These are phyloP conservation scores for Anolis sagrei DNA, from an alignment of 2,113 vertebrate genomes.

Conservation along the genomic window DNA sequence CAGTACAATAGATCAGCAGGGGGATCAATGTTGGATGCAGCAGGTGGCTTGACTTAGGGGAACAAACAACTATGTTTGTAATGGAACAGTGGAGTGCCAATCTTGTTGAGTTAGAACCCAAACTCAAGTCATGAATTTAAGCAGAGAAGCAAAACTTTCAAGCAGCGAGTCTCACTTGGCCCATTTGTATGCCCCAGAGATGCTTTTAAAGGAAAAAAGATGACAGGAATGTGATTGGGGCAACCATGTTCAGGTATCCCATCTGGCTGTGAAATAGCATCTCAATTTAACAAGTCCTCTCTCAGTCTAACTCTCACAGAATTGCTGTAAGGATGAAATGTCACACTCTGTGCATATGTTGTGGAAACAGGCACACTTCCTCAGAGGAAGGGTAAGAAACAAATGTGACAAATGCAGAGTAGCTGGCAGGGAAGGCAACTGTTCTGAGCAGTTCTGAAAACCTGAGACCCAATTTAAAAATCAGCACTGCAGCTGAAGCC, in stretches of 20 bases:
- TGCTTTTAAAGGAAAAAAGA: not conserved
- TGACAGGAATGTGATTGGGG: not conserved
- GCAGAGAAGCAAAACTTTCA: not conserved
- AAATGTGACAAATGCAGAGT: not conserved
- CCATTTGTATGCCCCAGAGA: not conserved
- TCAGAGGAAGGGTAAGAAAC: not conserved
- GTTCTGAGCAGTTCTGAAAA: not conserved
- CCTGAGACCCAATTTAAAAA: slow-evolving; percentile 7
- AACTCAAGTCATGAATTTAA: not conserved
- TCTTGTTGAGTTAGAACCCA: not conserved
- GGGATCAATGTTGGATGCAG: not conserved
- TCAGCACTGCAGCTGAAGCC: slow-evolving; percentile 46
- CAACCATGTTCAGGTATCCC: not conserved
- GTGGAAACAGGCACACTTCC: not conserved
- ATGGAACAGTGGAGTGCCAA: not conserved
- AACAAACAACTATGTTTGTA: not conserved
- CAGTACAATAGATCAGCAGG: not conserved
- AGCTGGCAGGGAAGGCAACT: not conserved
- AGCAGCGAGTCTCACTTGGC: not conserved
- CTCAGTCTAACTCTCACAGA: not conserved
- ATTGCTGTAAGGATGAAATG: not conserved
- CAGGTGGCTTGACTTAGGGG: not conserved
- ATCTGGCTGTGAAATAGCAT: no score
- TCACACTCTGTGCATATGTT: not conserved
- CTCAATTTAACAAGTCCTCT: no score